Base-by-base conservation (phyloP, 2,888 invertebrate species). In the Brenthis ino region DNA sequence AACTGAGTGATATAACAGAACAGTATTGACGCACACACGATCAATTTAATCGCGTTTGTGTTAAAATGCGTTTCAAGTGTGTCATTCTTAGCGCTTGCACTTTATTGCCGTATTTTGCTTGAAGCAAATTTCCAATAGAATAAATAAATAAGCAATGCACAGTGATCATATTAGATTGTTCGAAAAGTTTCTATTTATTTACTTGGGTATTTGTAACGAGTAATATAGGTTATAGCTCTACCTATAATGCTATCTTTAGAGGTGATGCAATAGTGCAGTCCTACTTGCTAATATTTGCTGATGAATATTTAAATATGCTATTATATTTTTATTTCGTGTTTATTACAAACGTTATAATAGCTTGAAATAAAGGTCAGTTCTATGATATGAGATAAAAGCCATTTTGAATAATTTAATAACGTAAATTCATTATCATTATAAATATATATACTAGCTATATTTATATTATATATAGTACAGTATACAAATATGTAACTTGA, bases 251-350 rank as follows among this genome's bases (percentile, higher is more conserved):
- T 86, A 85, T 85, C 82, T 85, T 84, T 76, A 81, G 82, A 78
- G 76, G 77, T 88, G 87, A 87, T 86, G 85, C 82, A 85, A 87
- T 80, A 76, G 72, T 65, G 54, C 70, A 74, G 71, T 73, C 64
- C 56, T 67, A 69, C 50, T 69, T 64, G 72, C 74, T 68, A 74
- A 78, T 78, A 77, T 77, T 74, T 72, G 69, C 68, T 84, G 80
- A 77, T 68, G 56, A 48, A 63, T 67, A 28, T 67, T 28, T 56
- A 28, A 33, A 11, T 13, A 16, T 57, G 8, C 11, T 57, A 13
- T 47, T 2, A 33, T 43, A 20, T 57, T 20, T 16, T 37, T 37
- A 43, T 47, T 33, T 33, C 33, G 24, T n/a, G 24, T 8, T 43
- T 11, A 43, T 43, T 43, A 11, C 1, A 8, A 43, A 11, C 0